Conservation (phyloP, 2,888 invertebrate species). For the Cephalotes varians region DNA sequence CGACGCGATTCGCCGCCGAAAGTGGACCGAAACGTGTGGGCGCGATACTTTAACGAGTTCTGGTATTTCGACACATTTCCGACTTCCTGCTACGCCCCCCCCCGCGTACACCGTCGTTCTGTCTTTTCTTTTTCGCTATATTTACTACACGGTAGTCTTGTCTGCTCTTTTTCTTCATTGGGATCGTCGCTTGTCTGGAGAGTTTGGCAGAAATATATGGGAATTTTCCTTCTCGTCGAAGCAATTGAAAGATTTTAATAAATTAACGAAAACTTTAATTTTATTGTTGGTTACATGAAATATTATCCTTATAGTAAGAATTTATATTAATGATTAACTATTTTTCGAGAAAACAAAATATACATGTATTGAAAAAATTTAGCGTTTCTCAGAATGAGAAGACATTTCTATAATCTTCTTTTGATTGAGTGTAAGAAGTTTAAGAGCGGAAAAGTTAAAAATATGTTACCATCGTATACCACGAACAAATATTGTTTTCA, state of each 20-base stretch:
- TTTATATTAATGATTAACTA: not conserved
- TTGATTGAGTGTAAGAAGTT: not conserved
- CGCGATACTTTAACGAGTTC: slow-evolving; percentile 66
- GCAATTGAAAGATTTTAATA: not conserved
- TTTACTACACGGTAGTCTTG: slow-evolving; percentile 18
- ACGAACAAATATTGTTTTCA: not conserved
- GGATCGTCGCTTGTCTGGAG: not conserved
- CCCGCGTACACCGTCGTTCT: not conserved
- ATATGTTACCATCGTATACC: not conserved
- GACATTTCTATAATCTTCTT: not conserved
- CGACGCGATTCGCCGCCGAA: slow-evolving; percentile 63
- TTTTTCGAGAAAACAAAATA: not conserved
- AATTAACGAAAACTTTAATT: not conserved
- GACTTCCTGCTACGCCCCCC: slow-evolving; percentile 22
- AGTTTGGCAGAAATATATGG: not conserved
- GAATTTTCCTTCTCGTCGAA: not conserved
- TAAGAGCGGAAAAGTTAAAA: not conserved
- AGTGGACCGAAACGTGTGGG: slow-evolving; percentile 61
- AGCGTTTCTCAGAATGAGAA: not conserved
- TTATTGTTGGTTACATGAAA: not conserved
- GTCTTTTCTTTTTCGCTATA: slow-evolving; percentile 22
- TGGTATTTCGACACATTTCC: slow-evolving; percentile 63
- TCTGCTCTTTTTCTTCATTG: not conserved
- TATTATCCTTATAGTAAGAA: not conserved
- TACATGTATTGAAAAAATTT: not conserved